Percentiles rank a stretch among this genome's conserved stretches.
Conservation (phyloP, 2,113 vertebrate species). For the Hoplias malabaricus region DNA sequence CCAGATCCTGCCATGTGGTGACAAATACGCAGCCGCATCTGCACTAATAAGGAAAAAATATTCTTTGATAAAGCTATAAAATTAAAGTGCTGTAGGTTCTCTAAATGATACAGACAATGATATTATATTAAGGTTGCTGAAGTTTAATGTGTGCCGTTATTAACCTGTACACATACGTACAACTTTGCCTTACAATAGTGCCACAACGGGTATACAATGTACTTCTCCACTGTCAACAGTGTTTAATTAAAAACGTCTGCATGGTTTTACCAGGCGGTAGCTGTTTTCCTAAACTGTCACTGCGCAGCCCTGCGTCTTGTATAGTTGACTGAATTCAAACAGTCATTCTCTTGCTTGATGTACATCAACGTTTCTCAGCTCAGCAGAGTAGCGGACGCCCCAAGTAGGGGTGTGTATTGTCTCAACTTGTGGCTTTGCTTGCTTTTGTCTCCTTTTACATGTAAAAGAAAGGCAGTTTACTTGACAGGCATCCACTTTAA, state of each 20-base stretch:
- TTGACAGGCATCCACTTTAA: neutral
- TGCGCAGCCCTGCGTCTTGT: neutral
- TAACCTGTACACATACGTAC: neutral
- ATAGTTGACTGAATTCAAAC: conserved; percentile 1
- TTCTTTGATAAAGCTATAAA: conserved; percentile 25
- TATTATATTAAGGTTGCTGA: neutral
- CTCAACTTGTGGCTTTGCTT: neutral
- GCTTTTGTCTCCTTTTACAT: neutral
- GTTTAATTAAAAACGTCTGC: neutral
- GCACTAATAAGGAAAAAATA: conserved; percentile 36
- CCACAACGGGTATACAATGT: neutral
- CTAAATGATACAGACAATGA: neutral
- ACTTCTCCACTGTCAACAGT: neutral
- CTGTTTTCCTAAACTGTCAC: conserved; percentile 8
- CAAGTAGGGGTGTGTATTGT: neutral
- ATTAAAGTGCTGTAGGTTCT: neutral
- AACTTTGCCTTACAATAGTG: neutral
- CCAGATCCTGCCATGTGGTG: conserved; percentile 23
- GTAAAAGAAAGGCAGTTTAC: neutral
- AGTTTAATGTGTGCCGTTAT: neutral
- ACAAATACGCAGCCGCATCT: conserved; percentile 24
- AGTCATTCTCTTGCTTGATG: neutral
- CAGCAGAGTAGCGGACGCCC: neutral
- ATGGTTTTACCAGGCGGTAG: neutral
- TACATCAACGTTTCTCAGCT: neutral